Conservation (phyloP, 2,797 vertebrate species). For the Falco concolor region DNA sequence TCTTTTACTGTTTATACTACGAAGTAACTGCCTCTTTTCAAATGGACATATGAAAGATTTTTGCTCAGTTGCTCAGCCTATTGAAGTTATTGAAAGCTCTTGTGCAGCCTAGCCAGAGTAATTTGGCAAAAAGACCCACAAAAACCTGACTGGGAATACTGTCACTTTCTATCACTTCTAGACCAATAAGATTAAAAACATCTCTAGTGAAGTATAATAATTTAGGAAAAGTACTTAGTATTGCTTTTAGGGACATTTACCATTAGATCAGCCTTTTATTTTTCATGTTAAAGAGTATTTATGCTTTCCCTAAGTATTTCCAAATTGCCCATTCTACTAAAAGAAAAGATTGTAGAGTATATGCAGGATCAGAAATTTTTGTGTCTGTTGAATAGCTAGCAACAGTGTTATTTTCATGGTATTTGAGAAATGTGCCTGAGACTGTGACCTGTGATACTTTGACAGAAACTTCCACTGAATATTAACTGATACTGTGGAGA, state of each 20-base stretch:
- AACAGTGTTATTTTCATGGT: slow-evolving; percentile 12
- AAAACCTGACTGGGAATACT: not conserved
- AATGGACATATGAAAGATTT: not conserved
- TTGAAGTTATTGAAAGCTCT: not conserved
- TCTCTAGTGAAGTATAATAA: not conserved
- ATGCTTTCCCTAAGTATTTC: slow-evolving; percentile 27
- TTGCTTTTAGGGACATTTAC: slow-evolving; percentile 31
- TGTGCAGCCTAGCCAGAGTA: not conserved
- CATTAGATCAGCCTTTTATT: slow-evolving; percentile 38
- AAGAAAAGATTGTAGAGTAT: not conserved
- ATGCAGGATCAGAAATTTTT: not conserved
- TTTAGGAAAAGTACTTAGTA: not conserved
- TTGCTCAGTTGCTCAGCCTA: not conserved
- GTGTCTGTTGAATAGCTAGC: slow-evolving; percentile 11
- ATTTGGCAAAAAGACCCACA: not conserved
- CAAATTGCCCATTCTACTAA: not conserved
- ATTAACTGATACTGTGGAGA: not conserved
- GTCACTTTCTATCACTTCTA: slow-evolving; percentile 17
- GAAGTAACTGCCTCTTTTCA: not conserved
- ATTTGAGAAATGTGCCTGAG: slow-evolving; percentile 11
- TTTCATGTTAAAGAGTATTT: slow-evolving; percentile 26
- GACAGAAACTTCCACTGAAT: not conserved
- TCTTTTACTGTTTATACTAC: not conserved
- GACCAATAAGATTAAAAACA: slow-evolving; percentile 4
- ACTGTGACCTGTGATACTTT: not conserved